These are phyloP conservation scores for Diplogasteroides magnus DNA, from an alignment of 1,140 invertebrate species.

Conservation along the genomic window DNA sequence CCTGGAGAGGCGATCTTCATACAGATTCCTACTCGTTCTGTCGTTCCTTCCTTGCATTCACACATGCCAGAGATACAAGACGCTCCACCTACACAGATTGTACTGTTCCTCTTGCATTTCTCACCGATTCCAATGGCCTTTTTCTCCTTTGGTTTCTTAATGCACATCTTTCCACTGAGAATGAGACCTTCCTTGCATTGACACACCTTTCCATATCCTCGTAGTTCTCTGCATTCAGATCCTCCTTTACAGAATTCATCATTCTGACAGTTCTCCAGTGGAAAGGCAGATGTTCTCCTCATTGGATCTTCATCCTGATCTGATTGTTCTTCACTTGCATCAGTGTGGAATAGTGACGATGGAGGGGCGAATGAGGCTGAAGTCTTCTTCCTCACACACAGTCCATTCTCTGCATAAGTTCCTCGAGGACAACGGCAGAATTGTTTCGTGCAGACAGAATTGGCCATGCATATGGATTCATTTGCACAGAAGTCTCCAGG, in stretches of 20 bases:
- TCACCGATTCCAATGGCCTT: conserved; percentile 32
- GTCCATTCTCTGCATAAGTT: conserved; percentile 36
- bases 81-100: conserved; percentile 40
- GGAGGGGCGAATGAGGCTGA: background rate
- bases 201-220: conserved; percentile 33
- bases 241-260: conserved; percentile 29
- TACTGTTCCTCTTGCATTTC: conserved; percentile 20
- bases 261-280: conserved; percentile 32
- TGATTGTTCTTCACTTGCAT: background rate
- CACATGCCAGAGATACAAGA: conserved; percentile 30
- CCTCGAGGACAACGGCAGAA: conserved; percentile 46
- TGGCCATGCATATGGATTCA: conserved; percentile 40
- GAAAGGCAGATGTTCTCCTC: conserved; percentile 9
- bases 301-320: background rate
- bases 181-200: conserved; percentile 32
- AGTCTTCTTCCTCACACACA: conserved; percentile 24
- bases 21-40: conserved; percentile 25
- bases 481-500: conserved; percentile 36
- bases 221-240: conserved; percentile 27
- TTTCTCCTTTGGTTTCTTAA: conserved; percentile 17
- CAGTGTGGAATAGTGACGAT: background rate
- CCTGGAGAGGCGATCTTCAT: conserved; percentile 22
- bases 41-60: conserved; percentile 13
- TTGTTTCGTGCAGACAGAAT: conserved; percentile 35
- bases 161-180: conserved; percentile 32